Percentiles rank a stretch among this genome's conserved stretches.
Evolutionary conservation across 2,797 vertebrate genomes (phyloP).

Genomic region (Macrochelys suwanniensis): DNA sequence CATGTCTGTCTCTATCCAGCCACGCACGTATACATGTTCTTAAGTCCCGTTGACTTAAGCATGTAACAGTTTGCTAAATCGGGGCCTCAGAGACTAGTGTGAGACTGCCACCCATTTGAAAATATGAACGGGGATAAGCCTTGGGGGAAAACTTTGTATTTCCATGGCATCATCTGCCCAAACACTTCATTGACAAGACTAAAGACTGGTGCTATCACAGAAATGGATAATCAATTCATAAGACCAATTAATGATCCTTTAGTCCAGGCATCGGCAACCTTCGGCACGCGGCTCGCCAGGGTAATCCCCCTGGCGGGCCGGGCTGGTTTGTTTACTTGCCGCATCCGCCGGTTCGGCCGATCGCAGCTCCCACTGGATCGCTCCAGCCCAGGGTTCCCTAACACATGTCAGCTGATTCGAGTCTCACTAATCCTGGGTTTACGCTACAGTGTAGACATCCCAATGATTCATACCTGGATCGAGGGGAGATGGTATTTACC

Average conservation of each 20-base stretch:
- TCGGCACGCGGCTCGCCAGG: too few relatives aligned
- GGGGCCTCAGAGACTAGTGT: not conserved
- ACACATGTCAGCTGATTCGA: accelerated
- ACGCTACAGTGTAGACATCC: not conserved
- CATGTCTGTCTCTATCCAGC: not conserved
- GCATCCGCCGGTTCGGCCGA: too few relatives aligned
- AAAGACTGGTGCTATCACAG: not conserved
- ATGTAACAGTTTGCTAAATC: slow-evolving; percentile 20
- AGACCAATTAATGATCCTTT: not conserved
- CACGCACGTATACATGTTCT: slow-evolving; percentile 29
- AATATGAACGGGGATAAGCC: not conserved
- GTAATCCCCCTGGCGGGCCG: too few relatives aligned
- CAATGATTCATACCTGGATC: not conserved
- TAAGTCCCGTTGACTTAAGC: not conserved
- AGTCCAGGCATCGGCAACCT: not conserved
- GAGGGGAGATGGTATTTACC: not conserved
- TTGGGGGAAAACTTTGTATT: not conserved
- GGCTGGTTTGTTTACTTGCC: too few relatives aligned
- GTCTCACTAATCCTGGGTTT: not conserved
- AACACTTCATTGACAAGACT: not conserved
- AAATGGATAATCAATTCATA: not conserved
- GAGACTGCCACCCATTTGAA: not conserved
- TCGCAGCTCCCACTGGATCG: too few relatives aligned
- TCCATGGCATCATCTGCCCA: not conserved
- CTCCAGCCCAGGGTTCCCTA: not conserved